Conservation (phyloP, 2,113 vertebrate species). For the Pedetes capensis region DNA sequence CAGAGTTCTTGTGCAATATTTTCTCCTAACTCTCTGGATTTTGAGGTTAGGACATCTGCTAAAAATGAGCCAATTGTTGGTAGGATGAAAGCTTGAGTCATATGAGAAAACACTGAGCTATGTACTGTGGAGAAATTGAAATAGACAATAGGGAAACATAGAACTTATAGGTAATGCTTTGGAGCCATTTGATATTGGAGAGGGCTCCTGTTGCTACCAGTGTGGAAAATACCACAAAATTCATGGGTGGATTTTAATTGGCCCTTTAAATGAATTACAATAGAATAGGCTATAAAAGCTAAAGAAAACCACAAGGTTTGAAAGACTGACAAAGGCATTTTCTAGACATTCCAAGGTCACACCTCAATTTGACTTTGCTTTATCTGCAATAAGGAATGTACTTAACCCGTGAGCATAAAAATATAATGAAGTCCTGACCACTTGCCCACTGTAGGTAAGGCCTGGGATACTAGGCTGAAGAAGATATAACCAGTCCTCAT, state of each 20-base stretch:
- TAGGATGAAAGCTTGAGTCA: neutral
- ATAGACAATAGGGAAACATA: neutral
- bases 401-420: neutral
- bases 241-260: neutral
- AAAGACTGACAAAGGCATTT: neutral
- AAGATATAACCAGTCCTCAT: neutral
- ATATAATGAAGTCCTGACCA: neutral
- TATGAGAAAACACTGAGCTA: neutral
- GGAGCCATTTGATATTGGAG: fast-evolving
- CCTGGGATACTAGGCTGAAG: neutral
- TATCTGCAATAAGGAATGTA: neutral
- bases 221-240: neutral
- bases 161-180: neutral
- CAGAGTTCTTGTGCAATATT: neutral
- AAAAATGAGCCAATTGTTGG: fast-evolving
- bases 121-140: neutral
- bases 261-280: neutral
- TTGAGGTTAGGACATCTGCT: neutral
- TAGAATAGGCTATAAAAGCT: neutral
- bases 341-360: neutral
- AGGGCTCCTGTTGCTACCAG: neutral
- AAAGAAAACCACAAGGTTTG: neutral
- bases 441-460: no score
- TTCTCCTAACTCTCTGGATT: neutral
- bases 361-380: neutral